A percentile compares a stretch with the other conserved stretches of the same genome.
Evolutionary conservation across 2,888 invertebrate genomes (phyloP).

Genomic region (Rotaria sp.): DNA sequence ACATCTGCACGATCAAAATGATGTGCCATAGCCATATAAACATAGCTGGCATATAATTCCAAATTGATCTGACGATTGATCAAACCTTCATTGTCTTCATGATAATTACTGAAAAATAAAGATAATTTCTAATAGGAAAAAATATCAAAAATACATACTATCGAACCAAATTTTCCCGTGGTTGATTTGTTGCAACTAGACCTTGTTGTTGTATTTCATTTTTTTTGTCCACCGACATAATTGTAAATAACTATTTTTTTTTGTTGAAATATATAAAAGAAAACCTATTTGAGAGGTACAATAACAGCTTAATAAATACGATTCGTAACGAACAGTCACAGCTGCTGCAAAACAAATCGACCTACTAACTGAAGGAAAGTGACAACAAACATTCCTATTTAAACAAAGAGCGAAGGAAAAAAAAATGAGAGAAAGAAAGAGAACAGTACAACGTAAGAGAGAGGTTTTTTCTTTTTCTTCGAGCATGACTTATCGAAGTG

Average conservation of each 20-base stretch:
- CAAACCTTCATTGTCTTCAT: conserved; percentile 34
- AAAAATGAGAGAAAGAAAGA: neutral
- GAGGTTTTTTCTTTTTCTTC: neutral
- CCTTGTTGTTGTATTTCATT: neutral
- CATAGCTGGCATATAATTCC: conserved; percentile 38
- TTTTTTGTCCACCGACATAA: neutral
- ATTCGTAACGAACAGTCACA: conserved; percentile 12
- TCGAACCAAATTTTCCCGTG: neutral
- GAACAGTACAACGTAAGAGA: neutral
- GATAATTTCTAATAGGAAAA: neutral
- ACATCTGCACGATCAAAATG: conserved; percentile 76
- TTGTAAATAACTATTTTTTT: neutral
- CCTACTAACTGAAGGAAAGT: neutral
- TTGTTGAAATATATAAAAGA: neutral
- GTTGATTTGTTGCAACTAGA: neutral
- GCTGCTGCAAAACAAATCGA: conserved; percentile 22
- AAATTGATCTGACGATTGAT: conserved; percentile 39
- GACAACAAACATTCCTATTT: neutral
- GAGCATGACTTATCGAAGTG: too few species aligned
- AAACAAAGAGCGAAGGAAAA: neutral
- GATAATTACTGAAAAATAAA: conserved; percentile 24
- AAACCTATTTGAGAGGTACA: neutral
- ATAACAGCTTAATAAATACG: neutral
- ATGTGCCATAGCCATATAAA: conserved; percentile 58
- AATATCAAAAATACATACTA: neutral